Evolutionary conservation across 2,113 vertebrate species (phyloP), one percentile per base, ranked within the genome.

Genomic region (Paraplagusia blochii): DNA sequence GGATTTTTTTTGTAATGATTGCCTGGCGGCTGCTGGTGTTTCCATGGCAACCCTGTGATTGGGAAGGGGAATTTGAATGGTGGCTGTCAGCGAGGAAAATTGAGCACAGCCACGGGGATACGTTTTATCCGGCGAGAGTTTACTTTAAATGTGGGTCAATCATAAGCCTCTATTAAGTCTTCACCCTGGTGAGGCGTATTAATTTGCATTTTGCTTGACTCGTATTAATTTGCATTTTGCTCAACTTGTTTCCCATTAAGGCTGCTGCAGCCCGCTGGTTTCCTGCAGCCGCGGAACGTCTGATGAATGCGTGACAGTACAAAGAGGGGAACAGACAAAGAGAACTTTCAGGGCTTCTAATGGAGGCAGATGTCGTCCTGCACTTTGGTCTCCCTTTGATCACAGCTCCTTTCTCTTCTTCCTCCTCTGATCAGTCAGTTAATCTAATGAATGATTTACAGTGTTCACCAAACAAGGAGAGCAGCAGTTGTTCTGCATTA

Each of bases 111-210:
- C 74, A 76, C 79, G 49, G 72, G 80, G 77, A 79, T 66, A 76
- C 44, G 13, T 75, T 82, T 74, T 74, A 66, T 72, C 76, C 78
- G 47, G 72, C 36, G 85, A 85, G 77, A 84, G 77, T 85, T 81
- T 69, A 63, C 36, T 44, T 81, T 85, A 86, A 84, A 88, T 88
- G 82, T 88, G 76, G 87, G 85, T 84, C 83, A 85, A 69, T 85
- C 81, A 80, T 79, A 81, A 81, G 77, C 79, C 68, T 68, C 81
- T 83, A 86, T 85, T 84, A 86, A 86, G 79, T 76, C 79, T 71
- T 82, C 81, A 74, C 79, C 74, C 77, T 45, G 63, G 69, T 76
- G 82, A 81, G 72, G 79, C 71, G 51, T 70, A 71, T 74, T 81
- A 52, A 86, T 88, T 85, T 80, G 81, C 81, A 84, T 88, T 83